A percentile compares a stretch with the other conserved stretches of the same genome.
Conservation (phyloP, 2,888 invertebrate species). For the Carpatolechia fugitivella region DNA sequence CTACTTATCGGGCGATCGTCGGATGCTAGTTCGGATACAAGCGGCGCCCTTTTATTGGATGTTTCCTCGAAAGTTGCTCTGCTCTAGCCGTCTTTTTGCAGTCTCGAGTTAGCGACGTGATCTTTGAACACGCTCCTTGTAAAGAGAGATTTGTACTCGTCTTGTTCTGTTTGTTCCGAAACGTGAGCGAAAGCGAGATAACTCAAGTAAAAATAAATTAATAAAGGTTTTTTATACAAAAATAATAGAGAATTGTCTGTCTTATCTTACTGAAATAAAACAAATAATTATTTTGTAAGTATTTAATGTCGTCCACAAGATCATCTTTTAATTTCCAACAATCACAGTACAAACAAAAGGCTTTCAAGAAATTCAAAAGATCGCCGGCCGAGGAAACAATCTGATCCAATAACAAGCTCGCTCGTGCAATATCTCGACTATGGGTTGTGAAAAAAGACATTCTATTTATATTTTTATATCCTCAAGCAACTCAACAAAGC, state of each 20-base stretch:
- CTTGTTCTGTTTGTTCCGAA: background rate
- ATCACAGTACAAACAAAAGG: background rate
- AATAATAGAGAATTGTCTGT: too few species aligned
- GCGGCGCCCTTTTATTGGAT: constrained; percentile 63
- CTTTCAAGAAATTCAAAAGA: background rate
- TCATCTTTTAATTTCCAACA: background rate
- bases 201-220: background rate
- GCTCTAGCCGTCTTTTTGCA: constrained; percentile 53
- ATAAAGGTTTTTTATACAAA: too few species aligned
- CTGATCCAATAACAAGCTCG: constrained; percentile 42
- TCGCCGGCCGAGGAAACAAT: constrained; percentile 37
- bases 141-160: constrained; percentile 2
- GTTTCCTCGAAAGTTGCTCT: constrained; percentile 60
- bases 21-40: constrained; percentile 55
- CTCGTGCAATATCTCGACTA: constrained; percentile 31
- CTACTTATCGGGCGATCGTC: constrained; percentile 28
- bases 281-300: too few species aligned
- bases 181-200: too few species aligned
- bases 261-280: too few species aligned
- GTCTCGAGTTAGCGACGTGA: constrained; percentile 45
- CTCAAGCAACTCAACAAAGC: constrained; percentile 58
- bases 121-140: constrained; percentile 39
- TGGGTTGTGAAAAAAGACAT: constrained; percentile 42
- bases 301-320: background rate
- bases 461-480: constrained; percentile 63